These are phyloP conservation scores for Falco berigora DNA, from an alignment of 2,797 vertebrate genomes.

Conservation along the genomic window DNA sequence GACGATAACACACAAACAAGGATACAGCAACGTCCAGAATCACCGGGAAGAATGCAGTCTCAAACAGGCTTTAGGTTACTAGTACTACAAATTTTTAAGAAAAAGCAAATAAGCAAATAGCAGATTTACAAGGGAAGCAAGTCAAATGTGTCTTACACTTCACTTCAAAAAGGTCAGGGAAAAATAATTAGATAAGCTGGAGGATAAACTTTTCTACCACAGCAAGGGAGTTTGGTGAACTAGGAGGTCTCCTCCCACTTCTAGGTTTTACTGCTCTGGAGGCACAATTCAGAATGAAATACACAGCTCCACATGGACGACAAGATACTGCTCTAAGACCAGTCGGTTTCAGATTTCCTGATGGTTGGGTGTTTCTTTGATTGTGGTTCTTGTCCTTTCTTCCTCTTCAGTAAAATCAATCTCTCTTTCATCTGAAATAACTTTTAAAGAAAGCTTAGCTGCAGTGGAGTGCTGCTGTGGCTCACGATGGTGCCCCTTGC, in stretches of 20 bases:
- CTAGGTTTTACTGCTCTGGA: background rate
- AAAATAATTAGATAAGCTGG: background rate
- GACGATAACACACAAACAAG: background rate
- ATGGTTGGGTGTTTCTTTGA: background rate
- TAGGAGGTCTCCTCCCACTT: background rate
- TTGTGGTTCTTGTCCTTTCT: background rate
- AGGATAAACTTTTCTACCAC: background rate
- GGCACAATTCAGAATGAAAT: background rate
- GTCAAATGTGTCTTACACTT: background rate
- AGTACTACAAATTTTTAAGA: background rate
- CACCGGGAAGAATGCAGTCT: background rate
- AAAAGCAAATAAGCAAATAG: background rate
- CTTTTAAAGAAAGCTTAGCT: background rate
- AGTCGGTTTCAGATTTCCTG: fast-evolving
- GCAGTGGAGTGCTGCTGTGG: background rate
- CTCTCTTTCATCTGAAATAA: background rate
- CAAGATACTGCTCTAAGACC: background rate
- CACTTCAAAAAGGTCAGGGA: background rate
- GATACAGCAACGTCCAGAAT: background rate
- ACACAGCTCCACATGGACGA: fast-evolving
- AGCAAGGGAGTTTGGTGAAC: background rate
- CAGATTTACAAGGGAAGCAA: background rate
- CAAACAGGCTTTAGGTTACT: background rate
- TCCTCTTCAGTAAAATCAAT: background rate
- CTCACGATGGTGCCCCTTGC: fast-evolving